Base-by-base conservation (phyloP, 2,113 vertebrate species). In the Cyanoderma ruficeps region DNA sequence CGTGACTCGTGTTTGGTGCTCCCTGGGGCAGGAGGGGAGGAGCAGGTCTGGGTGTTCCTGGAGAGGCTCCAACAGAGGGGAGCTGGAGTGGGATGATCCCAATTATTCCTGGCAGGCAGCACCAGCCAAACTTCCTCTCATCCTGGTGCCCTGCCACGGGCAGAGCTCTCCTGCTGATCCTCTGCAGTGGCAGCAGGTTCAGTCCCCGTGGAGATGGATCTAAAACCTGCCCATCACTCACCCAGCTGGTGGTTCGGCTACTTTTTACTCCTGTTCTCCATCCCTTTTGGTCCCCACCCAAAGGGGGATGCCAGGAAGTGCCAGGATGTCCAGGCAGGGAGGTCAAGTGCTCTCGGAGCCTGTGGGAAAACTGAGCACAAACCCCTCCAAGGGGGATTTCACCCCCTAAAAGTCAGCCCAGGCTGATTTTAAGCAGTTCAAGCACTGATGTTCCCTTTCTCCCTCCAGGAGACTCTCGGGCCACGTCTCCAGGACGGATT, bases 21-120 rank as follows among this genome's bases (percentile, higher is more conserved):
- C 24, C 44, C 63, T 3, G 44, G 37, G 82, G 74, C 47, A 17
- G 30, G 0, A 27, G 64, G 61, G 52, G 35, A 83, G 69, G 86
- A 91, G 39, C 44, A 65, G 90, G 24, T 72, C 94, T 15, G 70
- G 15, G 41, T 3, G 24, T 52, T 79, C 57, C 44, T 17, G 5
- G 52, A 56, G 44, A 50, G 60, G 6, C 0, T 33, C 78, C 90
- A 83, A 1, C 23, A 16, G 49, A 68, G 47, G 41, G 77, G 60
- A 87, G 47, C 47, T 14, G 47, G 12, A 28, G 67, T 8, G 65
- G 49, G 86, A 69, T n/a, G 90, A 76, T 72, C 85, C 78, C 3
- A 27, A n/a, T 56, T 19, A 71, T 49, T 5, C 59, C 83, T 89
- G 92, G 81, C 92, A 94, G 89, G 87, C 81, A 60, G 92, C 92